phyloP scores from a whole-genome alignment of 2,113 vertebrate species.

The Garra rufa region DNA sequence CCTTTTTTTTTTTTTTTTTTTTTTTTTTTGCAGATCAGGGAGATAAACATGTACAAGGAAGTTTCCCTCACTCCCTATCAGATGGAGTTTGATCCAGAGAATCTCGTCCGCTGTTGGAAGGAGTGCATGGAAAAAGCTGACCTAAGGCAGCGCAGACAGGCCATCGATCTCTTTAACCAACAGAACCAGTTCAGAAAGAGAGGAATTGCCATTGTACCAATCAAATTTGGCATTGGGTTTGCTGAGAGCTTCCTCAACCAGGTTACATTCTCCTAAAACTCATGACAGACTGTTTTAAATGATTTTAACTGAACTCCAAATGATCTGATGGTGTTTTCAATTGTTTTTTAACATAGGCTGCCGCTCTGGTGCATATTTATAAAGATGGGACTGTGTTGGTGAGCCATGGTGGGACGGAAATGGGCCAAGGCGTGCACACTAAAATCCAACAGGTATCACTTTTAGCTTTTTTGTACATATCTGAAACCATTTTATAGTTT shows the following conservation, averaged over 20 bases:
- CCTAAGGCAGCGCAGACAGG: conserved; percentile 63
- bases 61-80: conserved; percentile 78
- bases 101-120: conserved; percentile 80
- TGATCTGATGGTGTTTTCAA: conserved; percentile 28
- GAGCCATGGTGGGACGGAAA: conserved; percentile 80
- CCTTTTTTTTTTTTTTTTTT: too few relatives aligned
- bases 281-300: not conserved
- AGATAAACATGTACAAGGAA: conserved; percentile 84
- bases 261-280: conserved; percentile 63
- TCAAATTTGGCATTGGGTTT: conserved; percentile 83
- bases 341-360: conserved; percentile 70
- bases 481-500: not conserved
- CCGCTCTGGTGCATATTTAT: conserved; percentile 84
- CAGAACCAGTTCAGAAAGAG: conserved; percentile 85
- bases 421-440: conserved; percentile 87
- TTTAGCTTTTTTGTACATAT: not conserved
- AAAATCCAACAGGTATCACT: conserved; percentile 83
- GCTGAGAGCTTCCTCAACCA: conserved; percentile 76
- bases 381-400: conserved; percentile 85
- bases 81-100: conserved; percentile 76
- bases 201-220: conserved; percentile 81
- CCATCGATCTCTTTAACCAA: conserved; percentile 77
- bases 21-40: conserved; percentile 72
- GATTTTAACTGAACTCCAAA: conserved; percentile 3
- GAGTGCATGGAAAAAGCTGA: conserved; percentile 78